Evolutionary conservation across 2,888 invertebrate species (phyloP).

Genomic region (Neria commutata): DNA sequence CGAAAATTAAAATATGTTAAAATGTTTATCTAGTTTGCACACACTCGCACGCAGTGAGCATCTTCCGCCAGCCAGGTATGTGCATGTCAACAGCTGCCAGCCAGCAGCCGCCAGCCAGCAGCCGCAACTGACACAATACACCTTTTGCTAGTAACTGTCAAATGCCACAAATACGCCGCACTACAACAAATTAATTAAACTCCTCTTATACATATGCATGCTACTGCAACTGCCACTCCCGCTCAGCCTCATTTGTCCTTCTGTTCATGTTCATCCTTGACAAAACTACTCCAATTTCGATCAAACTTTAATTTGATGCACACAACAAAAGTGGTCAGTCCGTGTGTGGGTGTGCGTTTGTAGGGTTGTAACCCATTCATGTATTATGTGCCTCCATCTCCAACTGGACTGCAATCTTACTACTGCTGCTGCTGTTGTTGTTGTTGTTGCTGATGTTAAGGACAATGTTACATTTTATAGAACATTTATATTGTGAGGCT

Average conservation of each 20-base stretch:
- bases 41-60: no score
- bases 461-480: background rate
- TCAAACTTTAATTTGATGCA: slow-evolving; percentile 18
- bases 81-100: no score
- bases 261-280: no score
- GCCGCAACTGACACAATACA: slow-evolving; percentile 29
- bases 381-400: slow-evolving; percentile 17
- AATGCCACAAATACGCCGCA: slow-evolving; percentile 19
- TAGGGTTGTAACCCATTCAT: slow-evolving; percentile 13
- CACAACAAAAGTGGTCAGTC: background rate
- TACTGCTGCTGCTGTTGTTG: background rate
- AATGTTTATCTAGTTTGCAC: no score
- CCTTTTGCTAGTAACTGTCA: slow-evolving; percentile 54
- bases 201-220: slow-evolving; percentile 17
- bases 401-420: slow-evolving; percentile 4
- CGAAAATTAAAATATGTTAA: no score
- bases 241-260: background rate
- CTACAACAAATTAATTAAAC: slow-evolving; percentile 48
- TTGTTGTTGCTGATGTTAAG: background rate
- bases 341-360: background rate
- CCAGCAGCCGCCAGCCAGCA: no score
- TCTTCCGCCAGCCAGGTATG: no score
- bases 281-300: slow-evolving; percentile 14
- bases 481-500: background rate
- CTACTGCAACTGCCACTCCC: background rate